Evolutionary conservation across 2,888 invertebrate genomes (phyloP).

Genomic region (Belgica antarctica): DNA sequence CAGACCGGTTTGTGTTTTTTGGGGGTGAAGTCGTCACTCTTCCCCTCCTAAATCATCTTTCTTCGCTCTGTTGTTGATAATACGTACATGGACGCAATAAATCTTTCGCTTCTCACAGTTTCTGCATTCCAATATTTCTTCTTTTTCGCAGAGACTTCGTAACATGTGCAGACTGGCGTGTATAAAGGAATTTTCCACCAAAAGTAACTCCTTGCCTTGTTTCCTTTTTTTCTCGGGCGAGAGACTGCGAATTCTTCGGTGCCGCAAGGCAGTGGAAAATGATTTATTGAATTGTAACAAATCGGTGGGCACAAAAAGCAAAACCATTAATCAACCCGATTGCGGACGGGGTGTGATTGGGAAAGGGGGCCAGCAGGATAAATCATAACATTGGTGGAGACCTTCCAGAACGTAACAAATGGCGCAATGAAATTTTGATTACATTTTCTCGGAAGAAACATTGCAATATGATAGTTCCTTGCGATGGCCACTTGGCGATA

Average conservation of each 20-base stretch:
- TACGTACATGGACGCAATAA: constrained; percentile 3
- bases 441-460: constrained; percentile 15
- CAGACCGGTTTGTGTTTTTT: too few species aligned
- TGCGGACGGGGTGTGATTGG: constrained; percentile 23
- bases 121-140: background rate
- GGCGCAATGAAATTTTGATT: constrained; percentile 42
- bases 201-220: background rate
- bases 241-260: background rate
- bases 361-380: background rate
- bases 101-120: background rate
- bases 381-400: constrained; percentile 37
- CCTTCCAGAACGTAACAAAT: constrained; percentile 31
- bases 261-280: constrained; percentile 41
- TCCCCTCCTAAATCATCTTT: background rate
- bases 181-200: constrained; percentile 14
- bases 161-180: constrained; percentile 1
- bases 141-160: constrained; percentile 1
- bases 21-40: background rate
- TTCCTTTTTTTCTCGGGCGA: background rate
- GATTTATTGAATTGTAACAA: constrained; percentile 44
- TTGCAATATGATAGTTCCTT: constrained; percentile 28
- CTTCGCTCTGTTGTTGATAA: background rate
- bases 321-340: constrained; percentile 42
- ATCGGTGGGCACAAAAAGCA: constrained; percentile 39
- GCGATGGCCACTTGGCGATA: too few species aligned